Percentiles rank a stretch among this genome's conserved stretches.
Conservation (phyloP, 2,797 vertebrate species). For the Linurgus olivaceus region DNA sequence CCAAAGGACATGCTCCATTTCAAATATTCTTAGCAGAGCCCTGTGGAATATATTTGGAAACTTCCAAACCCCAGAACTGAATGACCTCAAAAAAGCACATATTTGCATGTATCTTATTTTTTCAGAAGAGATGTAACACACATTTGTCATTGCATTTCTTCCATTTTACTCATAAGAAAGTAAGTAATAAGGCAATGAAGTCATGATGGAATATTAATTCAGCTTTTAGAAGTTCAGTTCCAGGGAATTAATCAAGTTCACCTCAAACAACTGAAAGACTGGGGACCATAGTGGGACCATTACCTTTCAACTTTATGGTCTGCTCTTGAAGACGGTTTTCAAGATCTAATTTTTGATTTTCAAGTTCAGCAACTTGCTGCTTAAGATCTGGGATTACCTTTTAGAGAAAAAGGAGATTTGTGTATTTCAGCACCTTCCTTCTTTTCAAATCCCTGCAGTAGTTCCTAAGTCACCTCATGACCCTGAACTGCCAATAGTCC, state of each 20-base stretch:
- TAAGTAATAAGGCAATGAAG: neutral
- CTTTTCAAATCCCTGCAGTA: neutral
- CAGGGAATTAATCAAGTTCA: neutral
- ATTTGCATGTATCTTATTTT: neutral
- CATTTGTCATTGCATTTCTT: neutral
- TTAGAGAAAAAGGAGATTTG: neutral
- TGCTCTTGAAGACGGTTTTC: slow-evolving; percentile 82
- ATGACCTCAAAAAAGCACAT: neutral
- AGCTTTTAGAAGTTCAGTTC: neutral
- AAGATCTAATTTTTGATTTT: slow-evolving; percentile 87
- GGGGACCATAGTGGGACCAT: neutral
- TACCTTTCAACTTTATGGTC: slow-evolving; percentile 81
- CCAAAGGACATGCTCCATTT: neutral
- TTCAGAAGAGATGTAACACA: neutral
- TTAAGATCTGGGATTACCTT: slow-evolving; percentile 92
- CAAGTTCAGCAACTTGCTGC: slow-evolving; percentile 87
- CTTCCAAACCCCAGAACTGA: neutral
- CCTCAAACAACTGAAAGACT: neutral
- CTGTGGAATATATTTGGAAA: neutral
- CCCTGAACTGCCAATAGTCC: neutral
- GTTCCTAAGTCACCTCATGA: neutral
- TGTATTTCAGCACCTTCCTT: neutral
- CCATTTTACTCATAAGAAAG: neutral
- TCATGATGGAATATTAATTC: neutral
- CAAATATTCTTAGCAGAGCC: neutral